These are phyloP conservation scores for Chamaea fasciata DNA, from an alignment of 2,113 vertebrate species.

Conservation along the genomic window DNA sequence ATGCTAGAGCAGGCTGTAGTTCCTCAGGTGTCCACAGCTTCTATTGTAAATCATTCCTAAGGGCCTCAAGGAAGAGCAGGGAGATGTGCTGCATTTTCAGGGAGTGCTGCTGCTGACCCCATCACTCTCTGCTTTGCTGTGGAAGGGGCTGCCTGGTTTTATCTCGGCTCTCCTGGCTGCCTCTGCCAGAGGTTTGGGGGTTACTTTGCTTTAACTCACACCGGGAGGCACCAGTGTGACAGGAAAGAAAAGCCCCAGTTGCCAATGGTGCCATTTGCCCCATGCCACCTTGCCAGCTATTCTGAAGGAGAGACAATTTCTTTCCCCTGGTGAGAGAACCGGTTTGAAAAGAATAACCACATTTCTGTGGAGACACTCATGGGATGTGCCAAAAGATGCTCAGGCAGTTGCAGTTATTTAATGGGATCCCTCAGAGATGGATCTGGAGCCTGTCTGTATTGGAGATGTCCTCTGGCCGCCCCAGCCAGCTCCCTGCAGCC, in stretches of 20 bases:
- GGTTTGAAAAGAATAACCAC: background rate
- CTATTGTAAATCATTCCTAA: background rate
- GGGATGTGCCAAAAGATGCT: background rate
- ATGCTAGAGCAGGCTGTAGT: background rate
- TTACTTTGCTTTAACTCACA: background rate
- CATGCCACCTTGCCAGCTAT: rapidly evolving
- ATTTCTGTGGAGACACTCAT: background rate
- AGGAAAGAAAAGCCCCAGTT: background rate
- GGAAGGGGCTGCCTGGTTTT: background rate
- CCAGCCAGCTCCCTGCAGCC: background rate
- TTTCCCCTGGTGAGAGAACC: rapidly evolving
- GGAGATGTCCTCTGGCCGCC: background rate
- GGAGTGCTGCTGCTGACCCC: background rate
- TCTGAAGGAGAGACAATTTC: background rate
- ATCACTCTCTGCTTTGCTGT: rapidly evolving
- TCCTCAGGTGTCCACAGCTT: background rate
- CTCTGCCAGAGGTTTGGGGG: background rate
- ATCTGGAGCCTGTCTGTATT: background rate
- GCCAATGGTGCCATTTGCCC: background rate
- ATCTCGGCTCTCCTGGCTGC: background rate
- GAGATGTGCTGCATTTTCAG: background rate
- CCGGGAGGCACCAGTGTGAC: background rate
- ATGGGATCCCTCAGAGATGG: background rate
- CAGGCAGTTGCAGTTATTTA: background rate
- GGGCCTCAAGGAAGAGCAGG: background rate